Conservation (phyloP, 2,888 invertebrate genomes). For the Actias luna region DNA sequence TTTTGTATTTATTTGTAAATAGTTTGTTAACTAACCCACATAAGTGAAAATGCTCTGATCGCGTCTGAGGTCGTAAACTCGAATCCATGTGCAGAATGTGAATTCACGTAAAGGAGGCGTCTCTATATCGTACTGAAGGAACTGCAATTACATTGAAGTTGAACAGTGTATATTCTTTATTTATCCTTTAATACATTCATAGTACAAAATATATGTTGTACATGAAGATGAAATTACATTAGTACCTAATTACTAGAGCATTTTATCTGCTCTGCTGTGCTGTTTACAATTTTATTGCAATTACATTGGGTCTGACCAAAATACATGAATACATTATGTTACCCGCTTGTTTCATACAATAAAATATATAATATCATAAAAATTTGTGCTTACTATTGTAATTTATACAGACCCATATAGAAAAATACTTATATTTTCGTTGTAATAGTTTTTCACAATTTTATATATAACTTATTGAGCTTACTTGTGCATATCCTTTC, state of each 20-base stretch:
- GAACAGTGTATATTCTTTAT: no score
- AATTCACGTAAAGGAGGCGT: constrained; percentile 90
- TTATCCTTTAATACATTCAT: neutral
- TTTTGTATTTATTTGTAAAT: neutral
- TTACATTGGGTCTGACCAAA: neutral
- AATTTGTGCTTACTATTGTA: neutral
- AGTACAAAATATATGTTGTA: neutral
- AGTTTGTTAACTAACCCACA: constrained; percentile 49
- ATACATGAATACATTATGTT: neutral
- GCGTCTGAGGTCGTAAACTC: constrained; percentile 80
- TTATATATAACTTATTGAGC: neutral
- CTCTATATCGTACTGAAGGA: constrained; percentile 85
- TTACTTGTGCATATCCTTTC: constrained; percentile 86
- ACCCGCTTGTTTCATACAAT: neutral
- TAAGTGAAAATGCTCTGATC: constrained; percentile 70
- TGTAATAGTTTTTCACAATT: neutral
- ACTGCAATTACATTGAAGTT: constrained; percentile 50
- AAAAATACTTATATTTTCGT: neutral
- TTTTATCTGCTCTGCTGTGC: neutral
- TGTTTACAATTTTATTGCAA: neutral
- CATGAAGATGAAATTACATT: no score
- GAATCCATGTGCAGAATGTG: constrained; percentile 91
- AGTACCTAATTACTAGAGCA: neutral
- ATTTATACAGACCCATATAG: neutral
- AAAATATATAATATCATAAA: neutral